These are phyloP conservation scores for Furnarius figulus DNA, from an alignment of 2,113 vertebrate genomes.

Conservation along the genomic window DNA sequence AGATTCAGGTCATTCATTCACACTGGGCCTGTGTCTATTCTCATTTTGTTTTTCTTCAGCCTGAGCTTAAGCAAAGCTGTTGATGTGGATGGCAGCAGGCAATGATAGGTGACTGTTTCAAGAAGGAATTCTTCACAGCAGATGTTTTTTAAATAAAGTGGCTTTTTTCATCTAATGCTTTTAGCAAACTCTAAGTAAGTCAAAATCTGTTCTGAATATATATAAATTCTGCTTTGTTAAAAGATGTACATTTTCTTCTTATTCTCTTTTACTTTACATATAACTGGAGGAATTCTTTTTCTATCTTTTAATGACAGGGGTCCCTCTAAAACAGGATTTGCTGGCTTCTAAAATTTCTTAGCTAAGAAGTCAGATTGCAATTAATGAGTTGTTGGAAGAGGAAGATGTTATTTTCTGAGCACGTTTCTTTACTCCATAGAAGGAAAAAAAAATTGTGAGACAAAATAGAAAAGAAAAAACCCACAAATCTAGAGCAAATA, in stretches of 20 bases:
- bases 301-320: background rate
- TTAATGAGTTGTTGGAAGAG: background rate
- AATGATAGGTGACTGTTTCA: conserved; percentile 31
- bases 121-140: conserved; percentile 46
- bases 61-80: background rate
- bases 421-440: background rate
- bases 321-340: background rate
- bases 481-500: background rate
- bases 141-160: conserved; percentile 44
- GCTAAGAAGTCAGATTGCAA: background rate
- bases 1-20: background rate
- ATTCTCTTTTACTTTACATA: background rate
- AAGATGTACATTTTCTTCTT: background rate
- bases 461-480: background rate
- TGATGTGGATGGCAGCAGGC: conserved; percentile 23
- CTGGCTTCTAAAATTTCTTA: background rate
- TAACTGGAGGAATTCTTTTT: background rate
- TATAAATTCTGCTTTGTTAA: background rate
- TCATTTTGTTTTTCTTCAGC: conserved; percentile 20
- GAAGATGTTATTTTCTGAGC: background rate
- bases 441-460: background rate
- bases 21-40: background rate
- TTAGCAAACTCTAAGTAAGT: conserved; percentile 40
- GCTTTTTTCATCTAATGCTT: conserved; percentile 4
- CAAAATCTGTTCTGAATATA: background rate